Percentiles rank a stretch among this genome's conserved stretches.
Evolutionary conservation across 2,888 invertebrate genomes (phyloP).

Genomic region (Cremastinae sp.): DNA sequence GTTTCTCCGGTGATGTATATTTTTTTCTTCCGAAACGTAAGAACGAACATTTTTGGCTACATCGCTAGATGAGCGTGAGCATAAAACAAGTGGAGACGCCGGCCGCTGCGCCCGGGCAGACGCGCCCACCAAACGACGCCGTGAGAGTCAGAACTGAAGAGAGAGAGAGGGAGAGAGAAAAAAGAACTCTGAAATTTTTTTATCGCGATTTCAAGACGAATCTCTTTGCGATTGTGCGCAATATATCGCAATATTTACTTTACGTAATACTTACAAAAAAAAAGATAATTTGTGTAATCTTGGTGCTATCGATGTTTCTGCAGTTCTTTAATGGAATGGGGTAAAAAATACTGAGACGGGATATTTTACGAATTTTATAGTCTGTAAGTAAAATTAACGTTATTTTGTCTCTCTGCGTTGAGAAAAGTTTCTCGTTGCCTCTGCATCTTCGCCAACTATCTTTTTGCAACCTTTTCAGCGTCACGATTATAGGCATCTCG

Average conservation of each 20-base stretch:
- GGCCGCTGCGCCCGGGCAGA: conserved; percentile 71
- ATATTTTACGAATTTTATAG: conserved; percentile 64
- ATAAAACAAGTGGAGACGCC: conserved; percentile 73
- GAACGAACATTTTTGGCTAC: conserved; percentile 11
- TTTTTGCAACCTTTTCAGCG: conserved; percentile 73
- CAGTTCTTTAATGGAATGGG: conserved; percentile 7
- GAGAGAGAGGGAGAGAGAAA: conserved; percentile 20
- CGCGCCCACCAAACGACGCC: conserved; percentile 71
- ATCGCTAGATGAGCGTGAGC: conserved; percentile 9
- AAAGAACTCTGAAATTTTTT: conserved; percentile 22
- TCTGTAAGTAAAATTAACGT: conserved; percentile 67
- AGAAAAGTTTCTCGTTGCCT: conserved; percentile 60
- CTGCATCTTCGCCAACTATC: conserved; percentile 46
- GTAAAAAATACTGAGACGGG: conserved; percentile 14
- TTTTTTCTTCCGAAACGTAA: conserved; percentile 31
- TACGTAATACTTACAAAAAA: neutral
- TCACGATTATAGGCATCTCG: conserved; percentile 67
- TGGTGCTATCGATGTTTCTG: conserved; percentile 38
- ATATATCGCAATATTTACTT: neutral
- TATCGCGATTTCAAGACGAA: conserved; percentile 23
- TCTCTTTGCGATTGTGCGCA: conserved; percentile 22
- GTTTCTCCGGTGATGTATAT: conserved; percentile 40
- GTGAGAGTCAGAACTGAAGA: conserved; percentile 50
- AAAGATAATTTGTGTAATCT: conserved; percentile 29
- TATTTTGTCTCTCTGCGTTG: conserved; percentile 58